phyloP scores from a whole-genome alignment of 2,797 vertebrate genomes.

The Rhodeus uyekii region DNA sequence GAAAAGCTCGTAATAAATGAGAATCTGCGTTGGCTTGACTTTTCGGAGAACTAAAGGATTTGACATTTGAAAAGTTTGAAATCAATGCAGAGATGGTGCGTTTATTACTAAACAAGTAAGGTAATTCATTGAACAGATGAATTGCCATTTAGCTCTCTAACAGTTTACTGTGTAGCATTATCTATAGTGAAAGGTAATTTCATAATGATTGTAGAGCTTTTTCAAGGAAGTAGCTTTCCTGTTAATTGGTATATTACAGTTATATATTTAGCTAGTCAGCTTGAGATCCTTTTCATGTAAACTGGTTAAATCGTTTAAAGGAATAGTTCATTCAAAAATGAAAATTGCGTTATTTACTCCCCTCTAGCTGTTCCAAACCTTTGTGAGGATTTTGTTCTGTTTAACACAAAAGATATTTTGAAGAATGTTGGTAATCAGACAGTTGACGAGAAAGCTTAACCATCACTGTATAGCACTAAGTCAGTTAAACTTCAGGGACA shows the following conservation, averaged over 20 bases:
- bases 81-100: background rate
- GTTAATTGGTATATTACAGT: background rate
- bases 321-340: no score
- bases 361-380: no score
- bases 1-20: background rate
- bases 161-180: background rate
- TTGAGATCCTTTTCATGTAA: background rate
- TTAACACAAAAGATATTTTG: no score
- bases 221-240: background rate
- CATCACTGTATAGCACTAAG: no score
- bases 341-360: no score
- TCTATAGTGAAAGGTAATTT: background rate
- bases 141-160: background rate
- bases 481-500: no score
- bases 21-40: background rate
- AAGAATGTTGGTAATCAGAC: no score
- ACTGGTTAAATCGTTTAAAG: background rate
- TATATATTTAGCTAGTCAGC: background rate
- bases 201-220: background rate
- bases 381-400: no score
- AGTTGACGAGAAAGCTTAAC: no score
- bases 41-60: background rate
- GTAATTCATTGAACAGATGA: background rate
- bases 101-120: background rate
- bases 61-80: background rate